Base-by-base conservation (phyloP, 2,797 vertebrate genomes). In the Agapornis canus region DNA sequence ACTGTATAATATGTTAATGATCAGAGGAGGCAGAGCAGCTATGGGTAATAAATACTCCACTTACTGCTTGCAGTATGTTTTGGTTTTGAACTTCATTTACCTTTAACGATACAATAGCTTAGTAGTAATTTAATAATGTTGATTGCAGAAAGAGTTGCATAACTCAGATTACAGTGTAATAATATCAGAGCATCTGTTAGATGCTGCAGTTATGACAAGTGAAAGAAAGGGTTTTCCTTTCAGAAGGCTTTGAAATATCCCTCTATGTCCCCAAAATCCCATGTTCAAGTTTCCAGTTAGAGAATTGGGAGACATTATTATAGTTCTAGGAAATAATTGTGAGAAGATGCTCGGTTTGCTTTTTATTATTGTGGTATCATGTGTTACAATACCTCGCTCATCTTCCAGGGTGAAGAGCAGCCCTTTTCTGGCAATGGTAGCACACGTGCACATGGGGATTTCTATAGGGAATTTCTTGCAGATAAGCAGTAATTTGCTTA, bases 11-110 rank as follows among this genome's bases (percentile, higher is more conserved):
- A 83, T 13, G 11, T 81, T 90, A 82, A 84, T 84, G 82, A 72
- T 45, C 32, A 68, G 59, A 70, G 77, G 43, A 79, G 42, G 17
- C 6, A 35, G 32, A 93, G 47, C 25, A 88, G 65, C 79, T 73
- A 13, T 76, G 73, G 42, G 70, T 92, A 89, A 64, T 86, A 52
- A 35, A 35, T 35, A 35, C 39, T 86, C 32, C 17, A 26, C 6
- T 2, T 73, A 40, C 3, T 92, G 47, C 56, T 71, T 71, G 5
- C 37, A 52, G 63, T 70, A 3, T 90, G 61, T 91, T 95, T 94
- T 87, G 56, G 39, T 21, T 95, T 75, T 79, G 64, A 92, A 66
- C 89, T 92, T 94, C 52, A 73, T 94, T 84, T 94, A 73, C 51
- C 60, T 92, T 89, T 83, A 90, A 47, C 47, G 25, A 90, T 94